Percentiles rank a stretch among this genome's conserved stretches.
Conservation (phyloP, 92 coral and sea anemone genomes). For the Porites divaricata region DNA sequence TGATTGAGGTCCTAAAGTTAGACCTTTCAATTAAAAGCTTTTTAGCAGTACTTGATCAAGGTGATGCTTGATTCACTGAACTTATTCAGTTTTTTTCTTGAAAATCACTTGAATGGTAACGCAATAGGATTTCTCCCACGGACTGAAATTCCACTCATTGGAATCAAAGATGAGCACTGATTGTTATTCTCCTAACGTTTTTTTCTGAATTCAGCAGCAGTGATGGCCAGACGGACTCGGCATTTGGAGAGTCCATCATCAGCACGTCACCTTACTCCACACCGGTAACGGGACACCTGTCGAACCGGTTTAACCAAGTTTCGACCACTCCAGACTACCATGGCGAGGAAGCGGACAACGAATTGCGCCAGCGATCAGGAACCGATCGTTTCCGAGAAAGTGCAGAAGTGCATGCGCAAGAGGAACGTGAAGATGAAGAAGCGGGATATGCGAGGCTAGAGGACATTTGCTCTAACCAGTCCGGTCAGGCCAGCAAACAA, state of each 20-base stretch:
- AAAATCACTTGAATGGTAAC: too few species aligned
- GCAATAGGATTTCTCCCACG: too few species aligned
- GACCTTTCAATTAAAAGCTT: background rate
- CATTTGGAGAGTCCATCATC: conserved; percentile 73
- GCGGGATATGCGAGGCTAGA: conserved; percentile 91
- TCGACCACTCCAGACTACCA: conserved; percentile 28
- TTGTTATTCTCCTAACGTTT: background rate
- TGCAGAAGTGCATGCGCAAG: conserved; percentile 32
- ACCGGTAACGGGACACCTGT: conserved; percentile 64
- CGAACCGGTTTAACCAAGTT: conserved; percentile 58
- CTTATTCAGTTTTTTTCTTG: too few species aligned
- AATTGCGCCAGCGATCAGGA: conserved; percentile 46
- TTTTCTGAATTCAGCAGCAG: conserved; percentile 78
- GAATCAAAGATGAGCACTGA: background rate
- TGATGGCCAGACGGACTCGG: conserved; percentile 83
- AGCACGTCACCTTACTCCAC: conserved; percentile 62
- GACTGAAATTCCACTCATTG: background rate
- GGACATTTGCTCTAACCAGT: conserved; percentile 57
- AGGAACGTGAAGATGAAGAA: conserved; percentile 72
- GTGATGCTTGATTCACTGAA: too few species aligned
- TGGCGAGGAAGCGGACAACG: conserved; percentile 45
- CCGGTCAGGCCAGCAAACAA: conserved; percentile 29
- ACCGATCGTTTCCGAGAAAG: conserved; percentile 31
- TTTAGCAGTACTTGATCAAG: background rate
- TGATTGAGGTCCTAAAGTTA: too few species aligned